Evolutionary conservation across 2,797 vertebrate genomes (phyloP).

Genomic region (Falco biarmicus): DNA sequence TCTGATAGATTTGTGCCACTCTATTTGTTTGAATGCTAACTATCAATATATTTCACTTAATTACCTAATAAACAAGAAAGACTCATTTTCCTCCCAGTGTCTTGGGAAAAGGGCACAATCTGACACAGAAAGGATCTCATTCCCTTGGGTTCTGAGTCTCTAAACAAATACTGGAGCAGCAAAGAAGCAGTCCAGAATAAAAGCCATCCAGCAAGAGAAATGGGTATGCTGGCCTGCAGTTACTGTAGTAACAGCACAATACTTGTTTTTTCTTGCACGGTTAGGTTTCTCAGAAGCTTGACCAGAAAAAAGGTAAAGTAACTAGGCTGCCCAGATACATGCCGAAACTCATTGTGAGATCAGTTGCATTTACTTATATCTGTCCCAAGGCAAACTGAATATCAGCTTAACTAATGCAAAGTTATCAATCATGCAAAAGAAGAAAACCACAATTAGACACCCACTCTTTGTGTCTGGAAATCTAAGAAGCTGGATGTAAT

Average conservation of each 20-base stretch:
- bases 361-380: not conserved
- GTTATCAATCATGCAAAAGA: not conserved
- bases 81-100: not conserved
- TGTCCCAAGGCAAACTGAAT: not conserved
- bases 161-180: not conserved
- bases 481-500: not conserved
- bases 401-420: not conserved
- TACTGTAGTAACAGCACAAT: not conserved
- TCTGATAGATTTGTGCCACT: not conserved
- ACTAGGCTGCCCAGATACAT: not conserved
- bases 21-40: not conserved
- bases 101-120: not conserved
- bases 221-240: not conserved
- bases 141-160: not conserved
- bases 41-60: not conserved
- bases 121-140: not conserved
- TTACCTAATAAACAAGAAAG: not conserved
- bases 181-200: not conserved
- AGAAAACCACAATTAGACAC: not conserved
- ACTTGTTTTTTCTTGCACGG: rapidly evolving
- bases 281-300: not conserved
- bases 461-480: not conserved
- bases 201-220: not conserved
- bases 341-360: not conserved
- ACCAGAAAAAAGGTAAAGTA: not conserved